Evolutionary conservation across 2,888 invertebrate genomes (phyloP), one percentile per base, ranked within the genome.

Genomic region (Beris chalybata): DNA sequence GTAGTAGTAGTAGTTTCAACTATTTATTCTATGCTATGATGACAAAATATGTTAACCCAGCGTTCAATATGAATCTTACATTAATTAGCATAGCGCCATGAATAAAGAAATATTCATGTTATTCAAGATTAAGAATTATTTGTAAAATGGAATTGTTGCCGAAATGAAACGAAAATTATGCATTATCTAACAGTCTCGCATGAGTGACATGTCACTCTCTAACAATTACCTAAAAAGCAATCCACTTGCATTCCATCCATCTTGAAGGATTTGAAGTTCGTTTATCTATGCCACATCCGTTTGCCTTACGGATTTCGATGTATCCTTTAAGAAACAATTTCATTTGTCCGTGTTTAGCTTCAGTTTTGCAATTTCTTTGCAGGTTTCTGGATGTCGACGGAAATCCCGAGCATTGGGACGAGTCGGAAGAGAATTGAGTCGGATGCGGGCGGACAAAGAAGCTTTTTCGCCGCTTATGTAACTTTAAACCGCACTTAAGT

Each of bases 191-290:
- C 38, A 9, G 38, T 9, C 38, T 9, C 38, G 9, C 7, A 7
- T 38, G 22, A 22, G 22, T 2, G 38, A 38, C 9, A 38, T 38
- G 9, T 52, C 47, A 61, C 52, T 38, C 11, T 52, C 50, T 61
- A 44, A 65, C 65, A 65, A 65, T 65, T 65, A 65, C 56, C 65
- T 56, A 65, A 65, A 59, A 65, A 65, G 65, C 65, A 65, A 64
- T 65, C 56, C 65, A 65, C 56, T 65, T 55, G 38, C 48, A 56
- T 65, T 65, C 54, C 65, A 65, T 65, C 56, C 65, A 65, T 65
- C 65, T 65, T 65, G 12, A 47, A 48, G 65, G 65, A 65, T 65
- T 65, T 43, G 29, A 65, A 65, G 65, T 65, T 65, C 65, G 65
- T 65, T 65, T 65, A 65, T 65, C 65, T 65, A 54, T 65, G 65